A percentile compares a stretch with the other conserved stretches of the same genome.
phyloP scores from a whole-genome alignment of 2,888 invertebrate species.

The Apamea sordens region DNA sequence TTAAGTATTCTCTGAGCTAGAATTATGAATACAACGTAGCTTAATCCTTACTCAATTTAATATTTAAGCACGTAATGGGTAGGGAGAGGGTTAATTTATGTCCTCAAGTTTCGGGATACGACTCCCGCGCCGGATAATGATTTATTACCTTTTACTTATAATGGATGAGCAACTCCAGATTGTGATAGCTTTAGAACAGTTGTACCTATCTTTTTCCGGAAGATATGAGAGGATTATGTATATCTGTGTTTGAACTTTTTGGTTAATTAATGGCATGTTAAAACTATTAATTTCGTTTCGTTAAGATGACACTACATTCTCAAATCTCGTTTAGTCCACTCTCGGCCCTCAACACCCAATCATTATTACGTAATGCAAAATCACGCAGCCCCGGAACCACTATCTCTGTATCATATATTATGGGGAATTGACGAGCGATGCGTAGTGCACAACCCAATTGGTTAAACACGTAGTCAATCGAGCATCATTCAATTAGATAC shows the following conservation, averaged over 20 bases:
- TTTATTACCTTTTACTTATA: constrained; percentile 58
- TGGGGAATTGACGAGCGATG: not conserved
- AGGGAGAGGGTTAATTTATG: constrained; percentile 76
- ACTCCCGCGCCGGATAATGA: constrained; percentile 70
- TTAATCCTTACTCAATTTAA: constrained; percentile 70
- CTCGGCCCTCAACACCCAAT: too few relatives aligned
- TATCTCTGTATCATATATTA: not conserved
- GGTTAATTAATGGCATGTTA: not conserved
- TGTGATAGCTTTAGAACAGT: constrained; percentile 37
- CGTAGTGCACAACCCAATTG: not conserved
- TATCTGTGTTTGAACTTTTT: not conserved
- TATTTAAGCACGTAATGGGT: constrained; percentile 76
- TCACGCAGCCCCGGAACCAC: not conserved
- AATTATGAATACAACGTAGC: constrained; percentile 65
- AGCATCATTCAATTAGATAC: constrained; percentile 20
- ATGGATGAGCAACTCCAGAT: constrained; percentile 47
- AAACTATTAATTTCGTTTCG: not conserved
- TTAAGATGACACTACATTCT: not conserved
- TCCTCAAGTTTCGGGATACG: constrained; percentile 70
- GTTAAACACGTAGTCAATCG: constrained; percentile 1
- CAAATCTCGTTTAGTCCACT: too few relatives aligned
- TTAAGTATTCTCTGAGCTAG: constrained; percentile 56
- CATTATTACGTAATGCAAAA: not conserved
- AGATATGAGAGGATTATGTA: constrained; percentile 31
- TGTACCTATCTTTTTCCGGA: constrained; percentile 27